Percentiles rank a stretch among this genome's conserved stretches.
phyloP scores from a whole-genome alignment of 2,113 vertebrate species.

The Apeltes quadracus region DNA sequence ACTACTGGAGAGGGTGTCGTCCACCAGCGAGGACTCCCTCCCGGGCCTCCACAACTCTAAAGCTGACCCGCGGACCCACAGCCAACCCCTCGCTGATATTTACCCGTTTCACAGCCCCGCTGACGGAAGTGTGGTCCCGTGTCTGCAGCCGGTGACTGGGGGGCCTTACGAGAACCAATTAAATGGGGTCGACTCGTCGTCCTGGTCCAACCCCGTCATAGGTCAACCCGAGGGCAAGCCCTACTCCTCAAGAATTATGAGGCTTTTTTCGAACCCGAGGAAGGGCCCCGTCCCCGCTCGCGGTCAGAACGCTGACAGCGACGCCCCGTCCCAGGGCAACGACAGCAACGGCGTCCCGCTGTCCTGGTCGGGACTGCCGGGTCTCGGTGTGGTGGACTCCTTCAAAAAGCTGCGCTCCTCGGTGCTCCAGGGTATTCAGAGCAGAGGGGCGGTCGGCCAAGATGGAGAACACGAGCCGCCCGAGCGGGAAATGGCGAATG shows the following conservation, averaged over 20 bases:
- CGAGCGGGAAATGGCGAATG: conserved; percentile 48
- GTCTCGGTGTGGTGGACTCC: conserved; percentile 90
- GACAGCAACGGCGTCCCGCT: conserved; percentile 68
- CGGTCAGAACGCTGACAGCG: conserved; percentile 67
- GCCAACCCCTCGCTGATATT: conserved; percentile 56
- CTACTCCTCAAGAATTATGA: conserved; percentile 85
- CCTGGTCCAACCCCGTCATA: conserved; percentile 67
- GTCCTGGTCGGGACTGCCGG: conserved; percentile 87
- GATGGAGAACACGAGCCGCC: conserved; percentile 44
- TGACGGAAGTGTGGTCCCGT: conserved; percentile 53
- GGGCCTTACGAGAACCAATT: conserved; percentile 75
- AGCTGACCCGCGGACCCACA: conserved; percentile 64
- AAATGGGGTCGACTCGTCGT: conserved; percentile 70
- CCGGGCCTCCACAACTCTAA: conserved; percentile 54
- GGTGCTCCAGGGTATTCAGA: conserved; percentile 91
- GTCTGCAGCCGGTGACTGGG: conserved; percentile 76
- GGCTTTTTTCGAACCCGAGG: conserved; percentile 85
- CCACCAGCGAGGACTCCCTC: conserved; percentile 66
- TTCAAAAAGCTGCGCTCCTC: conserved; percentile 94
- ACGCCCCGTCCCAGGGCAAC: conserved; percentile 73
- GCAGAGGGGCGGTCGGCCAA: conserved; percentile 70
- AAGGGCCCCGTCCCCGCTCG: conserved; percentile 69
- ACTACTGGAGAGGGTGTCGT: conserved; percentile 73
- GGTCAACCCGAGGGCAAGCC: conserved; percentile 79
- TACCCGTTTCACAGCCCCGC: conserved; percentile 66